phyloP scores from a whole-genome alignment of 2,113 vertebrate species.

The Bos indicus region DNA sequence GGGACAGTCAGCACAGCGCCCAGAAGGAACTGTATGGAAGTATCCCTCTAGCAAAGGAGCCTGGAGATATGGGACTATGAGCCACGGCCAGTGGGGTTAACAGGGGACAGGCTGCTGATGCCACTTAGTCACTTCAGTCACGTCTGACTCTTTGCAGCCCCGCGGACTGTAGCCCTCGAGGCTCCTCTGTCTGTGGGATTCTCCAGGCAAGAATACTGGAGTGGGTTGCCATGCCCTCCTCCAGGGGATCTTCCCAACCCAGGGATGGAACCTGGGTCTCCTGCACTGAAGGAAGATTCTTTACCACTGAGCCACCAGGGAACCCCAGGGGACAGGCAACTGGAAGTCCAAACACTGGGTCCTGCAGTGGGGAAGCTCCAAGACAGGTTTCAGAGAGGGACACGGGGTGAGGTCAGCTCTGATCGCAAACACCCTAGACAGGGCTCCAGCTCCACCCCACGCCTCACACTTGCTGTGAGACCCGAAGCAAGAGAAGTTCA shows the following conservation, averaged over 20 bases:
- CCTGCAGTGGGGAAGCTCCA: not conserved
- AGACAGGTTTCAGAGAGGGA: not conserved
- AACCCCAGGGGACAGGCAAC: not conserved
- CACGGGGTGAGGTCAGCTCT: not conserved
- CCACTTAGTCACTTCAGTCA: not conserved
- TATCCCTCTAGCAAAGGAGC: not conserved
- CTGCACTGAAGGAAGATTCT: not conserved
- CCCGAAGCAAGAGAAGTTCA: too few relatives aligned
- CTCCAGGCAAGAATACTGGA: not conserved
- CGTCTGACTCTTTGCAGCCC: not conserved
- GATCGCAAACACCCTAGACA: not conserved
- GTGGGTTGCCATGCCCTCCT: not conserved
- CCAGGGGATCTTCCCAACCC: not conserved
- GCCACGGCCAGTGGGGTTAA: not conserved
- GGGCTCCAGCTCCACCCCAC: not conserved
- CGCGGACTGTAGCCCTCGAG: fast-evolving
- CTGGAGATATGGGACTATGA: not conserved
- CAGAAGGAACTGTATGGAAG: not conserved
- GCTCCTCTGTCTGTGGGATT: not conserved
- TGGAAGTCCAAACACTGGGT: not conserved
- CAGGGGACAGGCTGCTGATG: not conserved
- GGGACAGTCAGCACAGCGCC: not conserved
- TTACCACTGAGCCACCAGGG: not conserved
- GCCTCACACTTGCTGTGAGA: not conserved
- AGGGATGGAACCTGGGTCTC: not conserved